phyloP scores from a whole-genome alignment of 2,113 vertebrate genomes.

The Narcine bancroftii region DNA sequence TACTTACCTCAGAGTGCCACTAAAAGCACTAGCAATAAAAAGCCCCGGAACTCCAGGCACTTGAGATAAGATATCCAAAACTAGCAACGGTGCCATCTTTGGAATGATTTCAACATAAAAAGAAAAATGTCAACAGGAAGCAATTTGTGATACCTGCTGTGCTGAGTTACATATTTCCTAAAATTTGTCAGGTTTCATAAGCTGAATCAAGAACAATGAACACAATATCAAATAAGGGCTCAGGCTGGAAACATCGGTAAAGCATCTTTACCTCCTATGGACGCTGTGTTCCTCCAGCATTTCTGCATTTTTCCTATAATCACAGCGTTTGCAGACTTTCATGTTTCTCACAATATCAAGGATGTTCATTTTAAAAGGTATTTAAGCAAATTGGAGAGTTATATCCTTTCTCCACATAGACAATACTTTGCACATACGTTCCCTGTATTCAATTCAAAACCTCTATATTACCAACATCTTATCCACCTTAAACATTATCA shows the following conservation, averaged over 20 bases:
- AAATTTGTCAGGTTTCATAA: background rate
- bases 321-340: too few species aligned
- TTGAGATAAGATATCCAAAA: slow-evolving; percentile 24
- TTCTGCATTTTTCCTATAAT: too few species aligned
- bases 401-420: background rate
- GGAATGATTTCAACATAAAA: background rate
- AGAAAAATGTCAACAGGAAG: background rate
- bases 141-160: background rate
- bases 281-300: too few species aligned
- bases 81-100: background rate
- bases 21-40: slow-evolving; percentile 16
- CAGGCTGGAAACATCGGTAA: too few species aligned
- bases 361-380: background rate
- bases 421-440: background rate
- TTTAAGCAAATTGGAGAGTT: background rate
- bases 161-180: background rate
- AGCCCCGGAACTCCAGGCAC: slow-evolving; percentile 2
- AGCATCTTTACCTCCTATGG: too few species aligned
- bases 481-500: background rate
- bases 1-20: slow-evolving; percentile 31
- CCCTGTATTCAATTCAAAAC: background rate
- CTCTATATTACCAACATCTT: background rate
- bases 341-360: background rate
- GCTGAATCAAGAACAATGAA: background rate
- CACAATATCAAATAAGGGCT: too few species aligned